Conservation (phyloP, 1,140 invertebrate genomes). For the Penaeus indicus region DNA sequence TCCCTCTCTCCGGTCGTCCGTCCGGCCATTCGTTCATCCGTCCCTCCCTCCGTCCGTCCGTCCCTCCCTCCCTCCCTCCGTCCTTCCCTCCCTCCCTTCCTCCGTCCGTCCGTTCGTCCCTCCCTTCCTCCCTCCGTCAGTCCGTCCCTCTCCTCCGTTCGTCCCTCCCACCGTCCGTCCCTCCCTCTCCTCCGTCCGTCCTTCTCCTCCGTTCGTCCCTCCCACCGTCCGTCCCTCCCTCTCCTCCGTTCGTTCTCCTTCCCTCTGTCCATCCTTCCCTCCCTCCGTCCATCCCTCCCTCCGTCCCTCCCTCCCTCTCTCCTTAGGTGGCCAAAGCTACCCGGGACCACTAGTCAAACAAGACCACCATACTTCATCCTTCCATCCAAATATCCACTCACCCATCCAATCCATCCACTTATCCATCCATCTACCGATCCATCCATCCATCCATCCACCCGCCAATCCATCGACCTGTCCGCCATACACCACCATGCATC, state of each 20-base stretch:
- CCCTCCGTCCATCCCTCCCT: slow-evolving; percentile 9
- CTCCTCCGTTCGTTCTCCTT: neutral
- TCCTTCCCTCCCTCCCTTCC: neutral
- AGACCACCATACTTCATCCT: no score
- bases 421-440: no score
- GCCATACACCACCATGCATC: no score
- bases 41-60: neutral
- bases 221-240: neutral
- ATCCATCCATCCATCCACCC: no score
- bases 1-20: neutral
- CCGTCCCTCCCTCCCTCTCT: slow-evolving; percentile 27
- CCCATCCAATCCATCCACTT: no score
- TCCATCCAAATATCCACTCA: no score
- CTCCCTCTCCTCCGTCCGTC: neutral
- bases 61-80: slow-evolving; percentile 5
- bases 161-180: neutral
- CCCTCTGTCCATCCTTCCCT: neutral
- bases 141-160: neutral
- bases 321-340: neutral
- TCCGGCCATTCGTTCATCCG: neutral
- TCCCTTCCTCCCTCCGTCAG: neutral
- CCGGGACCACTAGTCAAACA: no score
- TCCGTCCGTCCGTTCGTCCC: neutral
- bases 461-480: no score
- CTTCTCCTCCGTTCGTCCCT: neutral